Percentiles rank a stretch among this genome's conserved stretches.
These are phyloP conservation scores for Troides oblongomaculatus DNA, from an alignment of 2,888 invertebrate genomes.

Conservation along the genomic window DNA sequence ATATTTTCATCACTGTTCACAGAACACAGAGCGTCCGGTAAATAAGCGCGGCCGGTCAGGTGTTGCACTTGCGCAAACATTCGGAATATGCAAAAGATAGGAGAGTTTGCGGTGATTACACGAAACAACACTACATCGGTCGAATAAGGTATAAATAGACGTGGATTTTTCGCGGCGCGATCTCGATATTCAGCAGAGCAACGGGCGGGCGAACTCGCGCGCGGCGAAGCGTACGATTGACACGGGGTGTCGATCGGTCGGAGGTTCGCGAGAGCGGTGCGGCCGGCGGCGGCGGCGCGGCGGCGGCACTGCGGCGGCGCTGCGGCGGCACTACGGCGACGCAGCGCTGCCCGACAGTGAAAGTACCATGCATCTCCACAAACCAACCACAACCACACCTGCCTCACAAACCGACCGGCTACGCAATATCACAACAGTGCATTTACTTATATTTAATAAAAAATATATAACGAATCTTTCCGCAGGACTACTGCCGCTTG, in stretches of 20 bases:
- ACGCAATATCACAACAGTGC: constrained; percentile 1
- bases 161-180: constrained; percentile 56
- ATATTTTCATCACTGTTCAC: constrained; percentile 31
- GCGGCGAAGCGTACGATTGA: constrained; percentile 60
- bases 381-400: constrained; percentile 41
- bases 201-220: constrained; percentile 54
- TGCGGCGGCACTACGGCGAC: constrained; percentile 50
- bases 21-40: constrained; percentile 6
- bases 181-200: constrained; percentile 61
- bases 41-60: not conserved
- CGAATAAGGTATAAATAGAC: constrained; percentile 55
- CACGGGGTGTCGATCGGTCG: constrained; percentile 59
- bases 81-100: constrained; percentile 7
- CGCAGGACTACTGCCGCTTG: not conserved
- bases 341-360: constrained; percentile 70
- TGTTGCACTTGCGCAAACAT: constrained; percentile 9
- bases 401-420: constrained; percentile 40
- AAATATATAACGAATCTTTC: not conserved
- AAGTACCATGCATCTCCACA: constrained; percentile 66
- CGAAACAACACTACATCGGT: constrained; percentile 44
- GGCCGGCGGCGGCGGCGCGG: constrained; percentile 58
- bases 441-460: not conserved
- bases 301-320: constrained; percentile 53
- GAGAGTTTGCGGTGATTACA: constrained; percentile 27
- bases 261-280: constrained; percentile 55